Conservation (phyloP, 2,113 vertebrate species). For the Dicaeum eximium region DNA sequence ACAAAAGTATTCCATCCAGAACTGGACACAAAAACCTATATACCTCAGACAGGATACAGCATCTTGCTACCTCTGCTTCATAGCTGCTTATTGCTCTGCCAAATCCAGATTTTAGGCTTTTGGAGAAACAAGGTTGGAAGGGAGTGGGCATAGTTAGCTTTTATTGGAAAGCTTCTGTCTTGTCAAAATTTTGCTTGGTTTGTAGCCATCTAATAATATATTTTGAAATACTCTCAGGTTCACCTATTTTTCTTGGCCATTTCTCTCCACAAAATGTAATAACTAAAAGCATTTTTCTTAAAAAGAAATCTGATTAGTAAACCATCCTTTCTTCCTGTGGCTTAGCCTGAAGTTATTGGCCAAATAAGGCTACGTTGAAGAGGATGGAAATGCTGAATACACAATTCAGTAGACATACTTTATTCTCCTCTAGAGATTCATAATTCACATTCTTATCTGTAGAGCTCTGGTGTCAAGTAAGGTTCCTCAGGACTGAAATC, state of each 20-base stretch:
- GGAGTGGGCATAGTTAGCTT: background rate
- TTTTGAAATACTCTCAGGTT: background rate
- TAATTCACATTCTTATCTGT: background rate
- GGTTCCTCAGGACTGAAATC: background rate
- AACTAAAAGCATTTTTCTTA: background rate
- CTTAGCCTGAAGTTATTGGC: background rate
- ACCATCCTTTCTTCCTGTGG: background rate
- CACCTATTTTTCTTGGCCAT: background rate
- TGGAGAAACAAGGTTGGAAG: background rate
- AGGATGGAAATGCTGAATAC: background rate
- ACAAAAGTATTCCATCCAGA: background rate
- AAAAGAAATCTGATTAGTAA: background rate
- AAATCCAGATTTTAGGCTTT: background rate
- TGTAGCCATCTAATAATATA: background rate
- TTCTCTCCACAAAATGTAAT: background rate
- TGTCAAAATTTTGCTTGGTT: background rate
- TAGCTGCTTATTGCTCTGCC: background rate
- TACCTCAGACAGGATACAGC: background rate
- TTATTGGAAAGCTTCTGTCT: background rate
- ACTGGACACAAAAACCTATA: background rate
- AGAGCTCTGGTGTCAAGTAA: background rate
- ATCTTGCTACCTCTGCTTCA: background rate
- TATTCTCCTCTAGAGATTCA: conserved; percentile 6
- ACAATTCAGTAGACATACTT: conserved; percentile 5
- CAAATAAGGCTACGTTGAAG: background rate